Evolutionary conservation across 2,888 invertebrate genomes (phyloP), one percentile per base, ranked within the genome.

Genomic region (Lysandra bellargus): DNA sequence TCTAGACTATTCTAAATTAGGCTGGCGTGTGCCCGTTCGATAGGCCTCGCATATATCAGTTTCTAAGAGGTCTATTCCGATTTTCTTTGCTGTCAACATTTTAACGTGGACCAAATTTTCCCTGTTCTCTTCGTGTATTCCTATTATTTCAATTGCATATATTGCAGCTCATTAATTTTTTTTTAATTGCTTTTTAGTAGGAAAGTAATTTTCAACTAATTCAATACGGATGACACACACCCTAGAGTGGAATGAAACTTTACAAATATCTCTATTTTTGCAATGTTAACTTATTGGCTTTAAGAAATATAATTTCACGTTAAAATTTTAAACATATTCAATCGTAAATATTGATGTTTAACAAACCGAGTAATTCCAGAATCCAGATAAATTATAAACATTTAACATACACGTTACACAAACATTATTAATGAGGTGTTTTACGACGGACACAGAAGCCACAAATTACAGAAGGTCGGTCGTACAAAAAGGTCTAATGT

Each of bases 401-500:
- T 12, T 7, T 69, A 7, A 61, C 23, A 61, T 12, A 30, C 30
- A 61, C 33, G 9, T 30, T 30, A 33, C 64, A 69, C 12, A 4
- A 9, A 30, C 64, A 4, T 64, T 30, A 23, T 30, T 33, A 33
- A 30, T 33, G 33, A 37, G 37, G 14, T 69, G 69, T 69, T 69
- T 69, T 17, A 69, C 30, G 12, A 12, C 12, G 33, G 69, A 69
- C 33, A 69, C 69, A 69, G 69, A 33, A 69, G 14, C 69, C 69
- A 69, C 69, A 69, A 69, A 69, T 69, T 17, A 69, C 69, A 69
- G 64, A 12, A 30, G 69, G 69, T 37, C 17, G 69, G 64, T 64
- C 64, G 64, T 64, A 64, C 69, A 69, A 12, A 69, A 69, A 69
- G 69, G 69, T 64, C 64, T 14, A 4, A 37, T 37, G 2, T 37